These are phyloP conservation scores for Meta bourneti DNA, from an alignment of 2,888 invertebrate genomes.

Conservation along the genomic window DNA sequence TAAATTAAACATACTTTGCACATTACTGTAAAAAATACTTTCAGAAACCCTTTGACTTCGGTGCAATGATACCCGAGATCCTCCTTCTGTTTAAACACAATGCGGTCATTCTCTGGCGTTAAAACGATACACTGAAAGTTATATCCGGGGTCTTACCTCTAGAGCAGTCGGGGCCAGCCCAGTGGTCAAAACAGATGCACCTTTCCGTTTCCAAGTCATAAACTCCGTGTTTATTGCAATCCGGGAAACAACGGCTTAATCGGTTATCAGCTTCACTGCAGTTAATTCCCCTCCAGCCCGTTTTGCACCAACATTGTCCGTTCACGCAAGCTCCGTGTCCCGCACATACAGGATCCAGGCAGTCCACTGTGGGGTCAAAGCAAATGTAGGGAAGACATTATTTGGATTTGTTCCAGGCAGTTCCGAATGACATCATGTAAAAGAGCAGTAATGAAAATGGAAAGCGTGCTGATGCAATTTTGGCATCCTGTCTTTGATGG, in stretches of 20 bases:
- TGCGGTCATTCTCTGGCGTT: too few relatives aligned
- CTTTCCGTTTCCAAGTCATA: conserved; percentile 95
- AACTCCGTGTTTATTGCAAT: conserved; percentile 93
- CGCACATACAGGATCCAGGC: conserved; percentile 95
- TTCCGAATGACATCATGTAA: too few relatives aligned
- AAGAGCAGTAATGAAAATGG: too few relatives aligned
- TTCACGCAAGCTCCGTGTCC: conserved; percentile 97
- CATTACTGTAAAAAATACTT: too few relatives aligned
- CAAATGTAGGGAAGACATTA: neutral
- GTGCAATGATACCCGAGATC: too few relatives aligned
- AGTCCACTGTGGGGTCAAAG: conserved; percentile 85
- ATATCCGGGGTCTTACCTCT: conserved; percentile 85
- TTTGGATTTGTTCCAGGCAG: too few relatives aligned
- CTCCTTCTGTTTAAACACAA: too few relatives aligned
- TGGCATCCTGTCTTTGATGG: too few relatives aligned
- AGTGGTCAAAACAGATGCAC: conserved; percentile 93
- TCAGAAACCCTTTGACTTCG: too few relatives aligned
- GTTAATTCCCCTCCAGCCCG: conserved; percentile 96
- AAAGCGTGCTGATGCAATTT: too few relatives aligned
- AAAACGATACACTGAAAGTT: too few relatives aligned
- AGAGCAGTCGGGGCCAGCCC: conserved; percentile 97
- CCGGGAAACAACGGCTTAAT: conserved; percentile 93
- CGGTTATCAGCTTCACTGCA: conserved; percentile 95
- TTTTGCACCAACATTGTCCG: conserved; percentile 96
- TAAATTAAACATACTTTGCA: too few relatives aligned